phyloP scores from a whole-genome alignment of 2,113 vertebrate species.

The Hepsetus odoe region DNA sequence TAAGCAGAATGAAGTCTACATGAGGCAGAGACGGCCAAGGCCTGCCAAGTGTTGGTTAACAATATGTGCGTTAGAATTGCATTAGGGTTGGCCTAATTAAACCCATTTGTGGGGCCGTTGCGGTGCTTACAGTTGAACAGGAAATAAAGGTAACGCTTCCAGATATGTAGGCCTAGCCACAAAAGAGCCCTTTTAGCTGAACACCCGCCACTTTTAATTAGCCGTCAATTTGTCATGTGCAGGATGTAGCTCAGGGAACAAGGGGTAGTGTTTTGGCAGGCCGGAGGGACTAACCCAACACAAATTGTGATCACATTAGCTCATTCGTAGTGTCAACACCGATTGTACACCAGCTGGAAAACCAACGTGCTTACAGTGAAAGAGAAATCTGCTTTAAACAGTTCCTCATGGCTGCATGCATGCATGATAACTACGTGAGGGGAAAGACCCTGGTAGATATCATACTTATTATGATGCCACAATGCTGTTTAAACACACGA shows the following conservation, averaged over 20 bases:
- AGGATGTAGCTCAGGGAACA: slow-evolving; percentile 10
- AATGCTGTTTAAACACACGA: no score
- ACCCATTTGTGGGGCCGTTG: slow-evolving; percentile 35
- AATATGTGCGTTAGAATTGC: slow-evolving; percentile 37
- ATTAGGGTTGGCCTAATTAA: slow-evolving; percentile 44
- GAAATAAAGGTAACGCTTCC: slow-evolving; percentile 44
- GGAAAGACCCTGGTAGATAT: slow-evolving; percentile 1
- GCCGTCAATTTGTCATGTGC: slow-evolving; percentile 41
- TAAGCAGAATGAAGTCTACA: slow-evolving; percentile 24
- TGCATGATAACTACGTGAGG: slow-evolving; percentile 21
- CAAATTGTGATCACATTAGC: slow-evolving; percentile 37
- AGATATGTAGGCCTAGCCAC: slow-evolving; percentile 21
- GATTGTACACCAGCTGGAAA: slow-evolving; percentile 5
- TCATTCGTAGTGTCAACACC: slow-evolving; percentile 22
- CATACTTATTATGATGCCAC: neutral
- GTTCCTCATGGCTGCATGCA: neutral
- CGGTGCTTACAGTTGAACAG: slow-evolving; percentile 23
- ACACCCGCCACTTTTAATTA: slow-evolving; percentile 38
- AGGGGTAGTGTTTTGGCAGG: slow-evolving; percentile 1
- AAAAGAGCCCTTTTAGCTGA: slow-evolving; percentile 12
- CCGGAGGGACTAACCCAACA: neutral
- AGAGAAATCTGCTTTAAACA: slow-evolving; percentile 1
- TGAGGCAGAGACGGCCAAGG: slow-evolving; percentile 21
- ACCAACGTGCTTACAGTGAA: neutral
- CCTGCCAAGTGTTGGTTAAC: slow-evolving; percentile 43